Percentiles rank a stretch among this genome's conserved stretches.
These are phyloP conservation scores for Embidobia sp. DNA, from an alignment of 2,888 invertebrate genomes.

Conservation along the genomic window DNA sequence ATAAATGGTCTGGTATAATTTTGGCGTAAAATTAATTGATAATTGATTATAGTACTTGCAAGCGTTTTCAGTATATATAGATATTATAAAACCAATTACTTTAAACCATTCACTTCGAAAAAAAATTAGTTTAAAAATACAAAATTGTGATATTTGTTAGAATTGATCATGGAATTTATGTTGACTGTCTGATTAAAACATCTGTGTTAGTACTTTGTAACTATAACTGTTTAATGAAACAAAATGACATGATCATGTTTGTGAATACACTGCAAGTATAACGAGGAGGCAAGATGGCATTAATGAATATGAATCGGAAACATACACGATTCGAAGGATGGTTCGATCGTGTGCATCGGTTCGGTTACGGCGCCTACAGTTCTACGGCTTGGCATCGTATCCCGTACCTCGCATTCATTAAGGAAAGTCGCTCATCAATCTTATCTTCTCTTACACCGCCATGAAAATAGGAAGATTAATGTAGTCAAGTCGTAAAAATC, in stretches of 20 bases:
- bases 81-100: too few species aligned
- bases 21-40: too few species aligned
- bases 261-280: background rate
- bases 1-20: too few species aligned
- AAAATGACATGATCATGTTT: background rate
- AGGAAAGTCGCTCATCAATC: slow-evolving; percentile 74
- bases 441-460: slow-evolving; percentile 73
- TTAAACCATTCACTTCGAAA: too few species aligned
- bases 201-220: too few species aligned
- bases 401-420: slow-evolving; percentile 74
- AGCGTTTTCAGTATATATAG: too few species aligned
- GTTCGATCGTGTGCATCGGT: slow-evolving; percentile 45
- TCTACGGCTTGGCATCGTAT: slow-evolving; percentile 26
- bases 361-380: slow-evolving; percentile 16
- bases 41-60: too few species aligned
- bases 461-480: slow-evolving; percentile 73
- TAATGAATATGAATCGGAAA: slow-evolving; percentile 45
- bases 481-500: slow-evolving; percentile 67
- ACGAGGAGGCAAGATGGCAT: slow-evolving; percentile 2
- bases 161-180: too few species aligned
- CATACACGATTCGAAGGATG: slow-evolving; percentile 7
- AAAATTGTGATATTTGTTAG: too few species aligned
- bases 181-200: too few species aligned
- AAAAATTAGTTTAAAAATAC: too few species aligned
- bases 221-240: background rate